Evolutionary conservation across 2,888 invertebrate species (phyloP), one percentile per base, ranked within the genome.

Genomic region (Chaitophorus viminalis): DNA sequence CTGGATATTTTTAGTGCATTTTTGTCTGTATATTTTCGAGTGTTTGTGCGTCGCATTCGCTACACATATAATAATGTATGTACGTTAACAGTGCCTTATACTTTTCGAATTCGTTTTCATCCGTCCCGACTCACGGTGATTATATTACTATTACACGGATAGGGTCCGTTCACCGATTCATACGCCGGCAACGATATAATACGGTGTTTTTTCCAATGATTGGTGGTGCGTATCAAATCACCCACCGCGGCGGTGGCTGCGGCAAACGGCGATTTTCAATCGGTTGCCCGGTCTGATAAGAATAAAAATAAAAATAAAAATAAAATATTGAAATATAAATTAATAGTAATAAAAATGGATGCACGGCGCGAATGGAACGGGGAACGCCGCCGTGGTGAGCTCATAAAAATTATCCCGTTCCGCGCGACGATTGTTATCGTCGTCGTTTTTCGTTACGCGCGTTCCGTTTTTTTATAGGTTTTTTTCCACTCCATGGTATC

Each of bases 391-490:
- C 65, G 46, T 39, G 31, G 33, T 6, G 72, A 82, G 74, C 52
- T 82, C 82, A 82, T 74, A 82, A 74, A 82, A 82, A 74, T 82
- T 74, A 82, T 82, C 54, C 72, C 74, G 54, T 82, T 72, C 82
- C 82, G 54, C 54, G 52, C n/a, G 52, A 36, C 72, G 46, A 82
- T 52, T 82, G 82, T 82, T 82, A 29, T 72, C 70, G 31, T 46
- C 29, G 29, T 68, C 65, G 79, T 65, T 82, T 82, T 81, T 70
- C 25, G 70, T 70, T 82, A 70, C 70, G 70, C 70, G 79, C 36
- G 36, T 65, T 79, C 65, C 5, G 25, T 65, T 36, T 82, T n/a
- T 81, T 81, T 39, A 68, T 68, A 4, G 21, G 46, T 70, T 25
- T 52, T 72, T 70, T 39, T 29, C n/a, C 17, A 18, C 6, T 14